Evolutionary conservation across 2,113 vertebrate genomes (phyloP), one percentile per base, ranked within the genome.

Genomic region (Elachura formosa): DNA sequence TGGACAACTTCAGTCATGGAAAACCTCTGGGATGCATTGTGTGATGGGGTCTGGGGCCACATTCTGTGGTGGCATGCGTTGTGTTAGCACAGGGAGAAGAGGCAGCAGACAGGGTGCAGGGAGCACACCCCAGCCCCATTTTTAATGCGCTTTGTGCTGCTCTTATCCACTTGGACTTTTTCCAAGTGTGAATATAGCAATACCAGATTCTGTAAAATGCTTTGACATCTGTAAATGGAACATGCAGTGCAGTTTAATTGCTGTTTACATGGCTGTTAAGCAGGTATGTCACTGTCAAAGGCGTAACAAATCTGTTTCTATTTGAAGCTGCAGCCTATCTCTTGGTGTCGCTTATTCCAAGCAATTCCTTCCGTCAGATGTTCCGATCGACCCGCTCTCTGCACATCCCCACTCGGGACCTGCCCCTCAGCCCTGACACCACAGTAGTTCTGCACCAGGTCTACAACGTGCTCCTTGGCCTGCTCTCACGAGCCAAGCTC

Each of bases 351-450:
- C 99, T 99, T 97, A 99, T 99, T 97, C 99, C 99, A 96, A 99
- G 99, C 97, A 99, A 99, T 98, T 99, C 99, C 84, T 99, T 99
- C 98, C 99, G 99, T 87, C 99, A 99, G 98, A 99, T 99, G 99
- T 99, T 99, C 95, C 98, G 99, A 95, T 99, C 99, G 64, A 99
- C 99, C 5, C 99, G 99, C 91, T 99, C 99, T 36, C 98, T 99
- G 91, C 99, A 99, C 98, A 98, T 99, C 97, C 99, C 99, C 63
- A 99, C 99, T 2, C 98, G 99, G 3, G 99, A 99, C 97, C 98
- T 99, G 92, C 99, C 99, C 24, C 98, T 99, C 91, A 99, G 99
- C 69, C 98, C 99, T 6, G 99, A 99, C 98, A 99, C 99, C 94
- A 99, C 99, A 12, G 99, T 99, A 90, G 99, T 99, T 41, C 98